Evolutionary conservation across 2,113 vertebrate genomes (phyloP), one percentile per base, ranked within the genome.

Genomic region (Oncorhynchus tshawytscha): DNA sequence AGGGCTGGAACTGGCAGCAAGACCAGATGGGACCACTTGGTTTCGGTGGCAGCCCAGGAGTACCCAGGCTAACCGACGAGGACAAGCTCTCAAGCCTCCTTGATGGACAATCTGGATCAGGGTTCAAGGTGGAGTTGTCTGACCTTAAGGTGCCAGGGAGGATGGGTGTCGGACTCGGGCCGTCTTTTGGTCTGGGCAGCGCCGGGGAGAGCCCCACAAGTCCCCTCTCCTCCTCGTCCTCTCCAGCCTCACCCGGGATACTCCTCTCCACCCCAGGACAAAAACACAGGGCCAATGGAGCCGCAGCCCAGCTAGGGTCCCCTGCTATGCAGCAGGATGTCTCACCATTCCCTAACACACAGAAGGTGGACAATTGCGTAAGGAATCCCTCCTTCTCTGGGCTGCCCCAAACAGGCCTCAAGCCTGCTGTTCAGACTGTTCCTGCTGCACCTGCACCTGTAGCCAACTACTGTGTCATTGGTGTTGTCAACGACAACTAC

Each of bases 71-170:
- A 87, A 94, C 91, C 0, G 94, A 95, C 2, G 94, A 94, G 78
- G 94, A 91, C 80, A 94, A 93, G 87, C 94, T 95, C 54, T 94
- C 51, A 54, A 18, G 94, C 88, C 94, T 91, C 85, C 94, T 92
- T 20, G 94, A 94, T 60, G 70, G 65, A 11, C 62, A 49, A 70
- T 54, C 51, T 15, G 51, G 51, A 18, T 54, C 51, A 54, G 90
- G 66, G 71, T 87, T 91, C 1, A 94, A 93, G 39, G 71, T 89
- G 76, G 94, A 93, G 88, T 90, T 86, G 75, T 78, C 13, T 3
- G 94, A 92, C 67, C 91, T 91, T 27, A 85, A 86, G 84, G 87
- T 91, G 79, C 89, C 92, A 13, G 73, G 48, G 4, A 81, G 72
- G 54, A 71, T 6, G 11, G 80, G 11, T 5, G 85, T 76, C 24